Percentiles rank a stretch among this genome's conserved stretches.
phyloP scores from a whole-genome alignment of 35 echinoderm and acorn worm species.

The Ophioderma brevispina region DNA sequence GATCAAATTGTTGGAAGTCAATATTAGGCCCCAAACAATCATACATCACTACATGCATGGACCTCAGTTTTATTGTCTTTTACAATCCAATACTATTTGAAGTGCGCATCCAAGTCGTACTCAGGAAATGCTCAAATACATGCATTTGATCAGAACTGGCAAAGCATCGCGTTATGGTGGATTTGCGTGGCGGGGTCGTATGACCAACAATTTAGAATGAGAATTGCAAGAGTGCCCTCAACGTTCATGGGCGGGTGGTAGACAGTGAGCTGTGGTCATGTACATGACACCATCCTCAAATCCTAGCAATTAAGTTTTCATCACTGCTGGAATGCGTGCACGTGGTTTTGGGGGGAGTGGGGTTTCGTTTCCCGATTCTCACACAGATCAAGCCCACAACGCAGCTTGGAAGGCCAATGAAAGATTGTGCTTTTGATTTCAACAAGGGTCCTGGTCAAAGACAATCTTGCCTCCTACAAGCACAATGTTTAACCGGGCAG shows the following conservation, averaged over 20 bases:
- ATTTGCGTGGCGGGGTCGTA: not conserved
- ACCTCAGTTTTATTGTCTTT: not conserved
- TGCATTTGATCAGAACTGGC: not conserved
- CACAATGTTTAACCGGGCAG: too few species aligned
- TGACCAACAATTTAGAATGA: conserved; percentile 20
- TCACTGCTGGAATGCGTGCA: too few species aligned
- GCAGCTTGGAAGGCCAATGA: too few species aligned
- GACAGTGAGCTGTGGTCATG: not conserved
- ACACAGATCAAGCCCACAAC: too few species aligned
- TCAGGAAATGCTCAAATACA: conserved; percentile 12
- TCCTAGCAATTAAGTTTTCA: too few species aligned
- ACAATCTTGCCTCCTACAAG: too few species aligned
- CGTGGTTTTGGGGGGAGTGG: too few species aligned
- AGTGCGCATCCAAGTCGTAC: not conserved
- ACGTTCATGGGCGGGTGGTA: not conserved
- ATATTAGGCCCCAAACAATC: not conserved
- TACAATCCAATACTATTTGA: conserved; percentile 16
- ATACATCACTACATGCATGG: not conserved
- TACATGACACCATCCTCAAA: not conserved
- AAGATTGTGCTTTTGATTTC: not conserved
- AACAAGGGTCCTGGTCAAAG: too few species aligned
- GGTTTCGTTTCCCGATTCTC: too few species aligned
- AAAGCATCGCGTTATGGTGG: not conserved
- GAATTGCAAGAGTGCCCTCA: not conserved
- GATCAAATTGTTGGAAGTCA: not conserved